phyloP scores from a whole-genome alignment of 2,888 invertebrate genomes.

The Lithophane ornitopus region DNA sequence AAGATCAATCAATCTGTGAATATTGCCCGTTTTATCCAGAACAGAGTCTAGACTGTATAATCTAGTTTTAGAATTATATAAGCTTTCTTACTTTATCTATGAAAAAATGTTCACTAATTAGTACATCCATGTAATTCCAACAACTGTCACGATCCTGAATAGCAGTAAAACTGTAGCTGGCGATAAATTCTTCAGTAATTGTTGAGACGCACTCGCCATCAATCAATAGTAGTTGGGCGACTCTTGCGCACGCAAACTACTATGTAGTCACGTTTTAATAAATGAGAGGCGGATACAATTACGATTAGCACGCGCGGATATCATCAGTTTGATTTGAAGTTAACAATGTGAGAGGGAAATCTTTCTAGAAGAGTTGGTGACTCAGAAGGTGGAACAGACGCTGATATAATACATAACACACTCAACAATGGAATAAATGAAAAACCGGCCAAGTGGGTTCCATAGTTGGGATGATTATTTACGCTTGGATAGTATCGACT shows the following conservation, averaged over 20 bases:
- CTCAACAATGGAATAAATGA: not conserved
- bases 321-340: conserved; percentile 43
- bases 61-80: not conserved
- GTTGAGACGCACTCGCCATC: conserved; percentile 44
- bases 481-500: no score
- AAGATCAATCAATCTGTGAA: not conserved
- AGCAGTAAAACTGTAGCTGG: conserved; percentile 6
- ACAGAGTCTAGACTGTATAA: not conserved
- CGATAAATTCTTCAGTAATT: conserved; percentile 50
- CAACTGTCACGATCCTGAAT: conserved; percentile 4
- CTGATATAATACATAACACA: not conserved
- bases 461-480: no score
- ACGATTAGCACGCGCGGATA: conserved; percentile 55
- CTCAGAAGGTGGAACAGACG: not conserved
- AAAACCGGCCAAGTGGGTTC: no score
- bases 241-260: conserved; percentile 67
- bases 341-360: conserved; percentile 34
- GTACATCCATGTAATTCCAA: not conserved
- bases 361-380: conserved; percentile 7
- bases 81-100: not conserved
- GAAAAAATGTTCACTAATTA: conserved; percentile 5
- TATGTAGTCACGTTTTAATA: conserved; percentile 71
- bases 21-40: not conserved
- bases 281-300: conserved; percentile 70
- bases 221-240: conserved; percentile 54